Conservation (phyloP, 2,797 vertebrate genomes). For the Hoplostethus atlanticus region DNA sequence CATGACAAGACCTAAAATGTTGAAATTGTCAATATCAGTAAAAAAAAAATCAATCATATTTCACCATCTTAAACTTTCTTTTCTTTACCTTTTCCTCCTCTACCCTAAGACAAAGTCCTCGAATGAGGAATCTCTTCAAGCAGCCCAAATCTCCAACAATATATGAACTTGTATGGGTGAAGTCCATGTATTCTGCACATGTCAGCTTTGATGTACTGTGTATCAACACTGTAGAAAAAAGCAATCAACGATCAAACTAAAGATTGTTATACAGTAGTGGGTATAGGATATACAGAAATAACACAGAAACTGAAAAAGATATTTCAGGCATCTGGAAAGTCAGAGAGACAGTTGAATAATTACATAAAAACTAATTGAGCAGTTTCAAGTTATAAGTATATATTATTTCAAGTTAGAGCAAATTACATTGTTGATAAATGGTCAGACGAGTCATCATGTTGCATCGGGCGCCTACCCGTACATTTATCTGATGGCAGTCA, state of each 20-base stretch:
- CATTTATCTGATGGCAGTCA: neutral
- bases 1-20: constrained; percentile 84
- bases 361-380: neutral
- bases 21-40: neutral
- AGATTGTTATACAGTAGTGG: too few relatives aligned
- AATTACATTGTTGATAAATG: neutral
- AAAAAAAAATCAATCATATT: neutral
- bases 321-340: neutral
- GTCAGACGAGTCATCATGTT: constrained; percentile 2
- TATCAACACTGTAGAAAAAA: constrained; percentile 66
- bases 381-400: too few relatives aligned
- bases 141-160: constrained; percentile 72
- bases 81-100: constrained; percentile 89
- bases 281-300: neutral
- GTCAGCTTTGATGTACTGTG: constrained; percentile 76
- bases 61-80: neutral
- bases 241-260: neutral
- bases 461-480: constrained; percentile 6
- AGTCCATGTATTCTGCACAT: constrained; percentile 83
- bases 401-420: neutral
- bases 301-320: neutral
- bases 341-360: neutral
- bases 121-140: constrained; percentile 86
- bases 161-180: constrained; percentile 74
- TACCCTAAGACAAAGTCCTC: constrained; percentile 80